A percentile compares a stretch with the other conserved stretches of the same genome.
These are phyloP conservation scores for Pantherophis alleghaniensis DNA, from an alignment of 2,797 vertebrate genomes.

Conservation along the genomic window DNA sequence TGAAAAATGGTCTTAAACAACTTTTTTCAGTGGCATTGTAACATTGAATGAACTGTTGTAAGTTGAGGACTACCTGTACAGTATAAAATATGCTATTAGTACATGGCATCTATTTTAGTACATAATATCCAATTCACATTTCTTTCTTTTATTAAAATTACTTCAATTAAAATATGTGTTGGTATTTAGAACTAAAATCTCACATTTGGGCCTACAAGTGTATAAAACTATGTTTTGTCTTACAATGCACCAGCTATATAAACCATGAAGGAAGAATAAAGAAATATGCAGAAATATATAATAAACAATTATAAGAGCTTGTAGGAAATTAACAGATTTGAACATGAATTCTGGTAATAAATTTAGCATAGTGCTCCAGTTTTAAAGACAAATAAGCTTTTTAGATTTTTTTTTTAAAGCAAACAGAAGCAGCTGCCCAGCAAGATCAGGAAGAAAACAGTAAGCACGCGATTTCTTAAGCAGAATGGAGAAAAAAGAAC, in stretches of 20 bases:
- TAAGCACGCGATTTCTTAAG: not conserved
- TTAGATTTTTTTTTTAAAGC: not conserved
- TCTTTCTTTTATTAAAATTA: fast-evolving
- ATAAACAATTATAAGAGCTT: not conserved
- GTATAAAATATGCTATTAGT: not conserved
- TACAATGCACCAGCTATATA: not conserved
- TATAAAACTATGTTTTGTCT: not conserved
- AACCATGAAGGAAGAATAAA: not conserved
- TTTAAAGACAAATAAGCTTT: not conserved
- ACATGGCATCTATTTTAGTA: not conserved
- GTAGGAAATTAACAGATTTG: not conserved
- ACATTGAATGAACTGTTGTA: not conserved
- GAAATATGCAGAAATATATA: not conserved
- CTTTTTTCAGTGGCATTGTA: not conserved
- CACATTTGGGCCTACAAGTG: not conserved
- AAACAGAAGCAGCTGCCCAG: not conserved
- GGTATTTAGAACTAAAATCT: not conserved
- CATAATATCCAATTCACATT: not conserved
- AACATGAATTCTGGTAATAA: not conserved
- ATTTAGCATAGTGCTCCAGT: not conserved
- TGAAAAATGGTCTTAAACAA: not conserved
- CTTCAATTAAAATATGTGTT: not conserved
- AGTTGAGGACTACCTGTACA: not conserved
- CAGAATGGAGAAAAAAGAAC: not conserved
- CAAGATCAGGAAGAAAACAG: not conserved